Evolutionary conservation across 2,888 invertebrate genomes (phyloP), one percentile per base, ranked within the genome.

Genomic region (Eupeodes latifasciatus): DNA sequence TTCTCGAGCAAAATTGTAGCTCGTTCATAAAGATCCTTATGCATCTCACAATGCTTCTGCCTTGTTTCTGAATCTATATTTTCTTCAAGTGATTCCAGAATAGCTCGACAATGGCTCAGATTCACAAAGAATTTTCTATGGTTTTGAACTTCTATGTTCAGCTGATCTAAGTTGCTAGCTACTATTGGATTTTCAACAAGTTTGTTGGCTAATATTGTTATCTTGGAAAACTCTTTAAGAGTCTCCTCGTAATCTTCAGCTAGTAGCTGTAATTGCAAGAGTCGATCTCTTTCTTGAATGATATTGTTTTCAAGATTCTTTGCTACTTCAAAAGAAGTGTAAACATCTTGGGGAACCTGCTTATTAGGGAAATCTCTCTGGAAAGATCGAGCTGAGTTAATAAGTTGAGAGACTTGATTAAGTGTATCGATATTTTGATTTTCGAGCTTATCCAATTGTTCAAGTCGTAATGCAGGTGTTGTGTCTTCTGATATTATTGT

Each of bases 171-270:
- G 90, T 96, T 96, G 53, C 95, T 95, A 0, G 97, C 97, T 9
- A 96, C 95, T 49, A 98, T 96, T 61, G 96, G 96, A 90, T 96
- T 96, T 89, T 97, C 96, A 9, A 98, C 95, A 53, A 98, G 93
- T 59, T 96, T 96, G 92, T 98, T 97, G 0, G 98, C 98, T 7
- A 98, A 95, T 74, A 97, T 96, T 4, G 97, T 97, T 47, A 98
- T 97, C 92, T 98, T 97, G 11, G 96, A 96, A 90, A 98, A 97
- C 92, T 98, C 98, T 91, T 96, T 96, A 11, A 98, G 94, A 0
- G 97, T 98, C 93, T 98, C 97, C 91, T 97, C 97, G 92, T 98
- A 98, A 92, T 98, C 98, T 91, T 97, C 97, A 2, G 96, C 96
- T 74, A 98, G 93, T 0, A 96, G 95, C 40, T 96, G 94, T 27